phyloP scores from a whole-genome alignment of 1,140 invertebrate species.

The Elymnias hypermnestra region DNA sequence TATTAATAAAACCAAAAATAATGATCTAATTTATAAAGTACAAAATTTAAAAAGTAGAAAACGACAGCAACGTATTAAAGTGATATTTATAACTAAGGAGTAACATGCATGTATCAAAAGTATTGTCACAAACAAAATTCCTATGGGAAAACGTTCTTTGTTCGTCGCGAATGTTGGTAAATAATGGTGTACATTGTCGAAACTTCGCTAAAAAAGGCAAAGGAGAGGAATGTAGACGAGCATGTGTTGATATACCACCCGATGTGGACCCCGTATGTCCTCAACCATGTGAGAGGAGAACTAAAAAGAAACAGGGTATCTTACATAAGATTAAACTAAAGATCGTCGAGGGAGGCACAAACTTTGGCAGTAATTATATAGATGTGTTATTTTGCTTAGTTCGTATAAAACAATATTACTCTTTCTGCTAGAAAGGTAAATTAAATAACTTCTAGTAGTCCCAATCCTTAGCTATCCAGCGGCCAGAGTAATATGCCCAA shows the following conservation, averaged over 20 bases:
- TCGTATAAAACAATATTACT: too few relatives aligned
- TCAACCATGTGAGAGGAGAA: conserved; percentile 33
- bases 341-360: conserved; percentile 56
- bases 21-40: conserved; percentile 9
- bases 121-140: conserved; percentile 25
- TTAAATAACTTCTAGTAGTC: too few relatives aligned
- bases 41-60: conserved; percentile 4
- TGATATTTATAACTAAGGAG: neutral
- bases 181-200: conserved; percentile 20
- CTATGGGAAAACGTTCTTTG: conserved; percentile 24
- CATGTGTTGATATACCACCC: conserved; percentile 42
- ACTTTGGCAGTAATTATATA: conserved; percentile 56
- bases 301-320: conserved; percentile 43
- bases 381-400: too few relatives aligned
- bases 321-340: conserved; percentile 58
- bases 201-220: conserved; percentile 33
- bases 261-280: conserved; percentile 38
- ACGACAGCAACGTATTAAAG: neutral
- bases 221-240: conserved; percentile 40
- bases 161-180: conserved; percentile 11
- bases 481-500: too few relatives aligned
- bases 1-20: conserved; percentile 44
- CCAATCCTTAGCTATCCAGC: too few relatives aligned
- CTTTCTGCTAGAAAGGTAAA: too few relatives aligned
- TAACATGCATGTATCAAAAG: conserved; percentile 24